Evolutionary conservation across 2,888 invertebrate species (phyloP).

Genomic region (Ariolimax columbianus): DNA sequence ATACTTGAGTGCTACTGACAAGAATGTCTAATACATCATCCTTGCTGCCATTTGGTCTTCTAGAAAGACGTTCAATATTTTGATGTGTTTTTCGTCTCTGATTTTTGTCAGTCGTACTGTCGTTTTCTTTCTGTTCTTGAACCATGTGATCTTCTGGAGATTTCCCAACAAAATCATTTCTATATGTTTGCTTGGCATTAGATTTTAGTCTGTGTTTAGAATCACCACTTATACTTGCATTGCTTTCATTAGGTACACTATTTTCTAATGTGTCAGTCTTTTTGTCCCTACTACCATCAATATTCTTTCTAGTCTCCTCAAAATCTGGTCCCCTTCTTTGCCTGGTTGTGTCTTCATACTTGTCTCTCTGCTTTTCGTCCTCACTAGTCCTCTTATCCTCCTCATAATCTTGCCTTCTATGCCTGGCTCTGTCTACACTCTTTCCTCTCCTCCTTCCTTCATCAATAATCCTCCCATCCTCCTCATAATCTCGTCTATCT

Average conservation of each 20-base stretch:
- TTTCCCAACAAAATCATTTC: neutral
- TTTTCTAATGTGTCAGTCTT: neutral
- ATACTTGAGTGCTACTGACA: neutral
- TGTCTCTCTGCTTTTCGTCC: neutral
- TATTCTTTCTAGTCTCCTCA: neutral
- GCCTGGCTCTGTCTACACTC: constrained; percentile 1
- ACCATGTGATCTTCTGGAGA: neutral
- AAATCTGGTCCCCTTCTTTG: neutral
- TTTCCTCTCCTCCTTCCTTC: constrained; percentile 3
- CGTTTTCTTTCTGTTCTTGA: neutral
- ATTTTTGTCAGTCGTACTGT: neutral
- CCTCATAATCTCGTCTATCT: constrained; percentile 1
- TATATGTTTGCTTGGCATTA: neutral
- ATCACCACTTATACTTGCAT: neutral
- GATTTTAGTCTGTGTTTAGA: neutral
- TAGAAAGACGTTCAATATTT: neutral
- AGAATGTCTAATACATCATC: neutral
- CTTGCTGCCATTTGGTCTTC: neutral
- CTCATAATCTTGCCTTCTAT: neutral
- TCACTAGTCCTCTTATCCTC: neutral
- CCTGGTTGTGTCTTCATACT: neutral
- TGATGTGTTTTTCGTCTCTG: neutral
- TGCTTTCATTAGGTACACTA: neutral
- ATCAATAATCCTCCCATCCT: neutral
- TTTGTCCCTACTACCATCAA: neutral